Conservation (phyloP, 2,797 vertebrate species). For the Schizopygopsis malacanthus region DNA sequence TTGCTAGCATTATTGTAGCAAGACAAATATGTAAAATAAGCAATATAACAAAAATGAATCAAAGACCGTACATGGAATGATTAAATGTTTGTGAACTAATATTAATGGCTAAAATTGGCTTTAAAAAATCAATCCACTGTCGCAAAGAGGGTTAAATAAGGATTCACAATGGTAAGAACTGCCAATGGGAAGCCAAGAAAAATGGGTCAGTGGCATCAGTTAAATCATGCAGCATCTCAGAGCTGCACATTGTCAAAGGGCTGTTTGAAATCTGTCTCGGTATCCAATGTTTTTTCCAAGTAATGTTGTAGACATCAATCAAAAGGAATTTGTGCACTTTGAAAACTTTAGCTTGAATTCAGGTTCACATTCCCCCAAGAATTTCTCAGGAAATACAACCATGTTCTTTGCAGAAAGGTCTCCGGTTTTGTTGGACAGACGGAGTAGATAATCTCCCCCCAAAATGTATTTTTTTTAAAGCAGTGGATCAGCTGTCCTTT, state of each 20-base stretch:
- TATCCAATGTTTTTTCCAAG: neutral
- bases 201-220: constrained; percentile 1
- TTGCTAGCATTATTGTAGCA: too few relatives aligned
- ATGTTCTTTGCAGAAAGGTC: neutral
- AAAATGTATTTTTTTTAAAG: constrained; percentile 2
- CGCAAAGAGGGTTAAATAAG: neutral
- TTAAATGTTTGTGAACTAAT: neutral
- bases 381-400: neutral
- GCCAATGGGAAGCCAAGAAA: neutral
- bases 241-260: constrained; percentile 5
- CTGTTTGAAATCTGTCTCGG: neutral
- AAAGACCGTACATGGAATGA: neutral
- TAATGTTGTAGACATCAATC: neutral
- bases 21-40: neutral
- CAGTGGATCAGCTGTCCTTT: constrained; percentile 22
- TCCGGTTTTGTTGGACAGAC: constrained; percentile 13
- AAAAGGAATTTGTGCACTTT: neutral
- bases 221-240: constrained; percentile 1
- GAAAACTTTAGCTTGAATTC: constrained; percentile 5
- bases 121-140: neutral
- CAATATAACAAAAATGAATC: neutral
- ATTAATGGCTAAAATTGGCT: neutral
- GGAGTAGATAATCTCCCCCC: constrained; percentile 23
- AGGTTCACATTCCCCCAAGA: neutral
- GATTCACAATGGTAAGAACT: neutral